phyloP scores from a whole-genome alignment of 2,888 invertebrate species.

The Nowickia ferox region DNA sequence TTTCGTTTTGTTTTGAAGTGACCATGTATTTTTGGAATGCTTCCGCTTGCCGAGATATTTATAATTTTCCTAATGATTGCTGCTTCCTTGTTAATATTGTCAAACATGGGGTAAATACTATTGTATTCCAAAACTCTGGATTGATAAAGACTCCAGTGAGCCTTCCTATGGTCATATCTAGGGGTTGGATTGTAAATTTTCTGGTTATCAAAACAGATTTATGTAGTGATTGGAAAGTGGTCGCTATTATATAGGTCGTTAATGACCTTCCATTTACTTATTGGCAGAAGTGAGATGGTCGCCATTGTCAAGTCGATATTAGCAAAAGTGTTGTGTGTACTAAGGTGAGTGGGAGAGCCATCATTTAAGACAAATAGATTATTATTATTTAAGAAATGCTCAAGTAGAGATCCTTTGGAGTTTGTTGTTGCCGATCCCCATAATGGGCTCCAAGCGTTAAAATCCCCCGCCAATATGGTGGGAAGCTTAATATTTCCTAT shows the following conservation, averaged over 20 bases:
- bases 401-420: neutral
- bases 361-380: neutral
- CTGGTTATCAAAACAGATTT: neutral
- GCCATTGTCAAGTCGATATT: slow-evolving; percentile 13
- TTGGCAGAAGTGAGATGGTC: too few species aligned
- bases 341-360: neutral
- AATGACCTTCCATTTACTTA: slow-evolving; percentile 15
- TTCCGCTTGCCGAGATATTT: neutral
- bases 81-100: slow-evolving; percentile 1
- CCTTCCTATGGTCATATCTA: neutral
- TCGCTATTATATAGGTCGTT: slow-evolving; percentile 23
- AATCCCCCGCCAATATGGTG: too few species aligned
- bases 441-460: slow-evolving; percentile 25
- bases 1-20: neutral
- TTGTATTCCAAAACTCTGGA: too few species aligned
- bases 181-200: neutral
- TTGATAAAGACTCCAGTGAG: neutral
- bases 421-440: slow-evolving; percentile 11
- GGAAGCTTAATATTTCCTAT: too few species aligned
- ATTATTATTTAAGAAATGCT: neutral
- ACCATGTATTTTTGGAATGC: neutral
- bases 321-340: slow-evolving; percentile 3
- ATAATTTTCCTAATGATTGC: slow-evolving; percentile 5
- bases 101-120: too few species aligned
- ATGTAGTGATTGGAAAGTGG: slow-evolving; percentile 2